Percentiles rank a stretch among this genome's conserved stretches.
These are phyloP conservation scores for Cyclophora albipunctata DNA, from an alignment of 2,888 invertebrate species.

Conservation along the genomic window DNA sequence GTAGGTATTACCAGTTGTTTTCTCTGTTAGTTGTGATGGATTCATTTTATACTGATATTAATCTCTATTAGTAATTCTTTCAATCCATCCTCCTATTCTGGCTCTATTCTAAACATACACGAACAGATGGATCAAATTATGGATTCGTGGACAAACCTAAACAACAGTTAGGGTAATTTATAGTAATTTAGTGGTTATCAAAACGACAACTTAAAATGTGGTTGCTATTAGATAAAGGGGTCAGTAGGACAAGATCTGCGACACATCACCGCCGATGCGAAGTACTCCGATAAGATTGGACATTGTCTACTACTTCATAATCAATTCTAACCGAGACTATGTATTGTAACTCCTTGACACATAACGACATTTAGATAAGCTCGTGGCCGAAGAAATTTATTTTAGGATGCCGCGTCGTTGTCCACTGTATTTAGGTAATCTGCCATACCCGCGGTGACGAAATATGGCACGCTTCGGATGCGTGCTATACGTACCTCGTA, in stretches of 20 bases:
- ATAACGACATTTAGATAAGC: constrained; percentile 24
- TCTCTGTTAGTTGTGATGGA: no score
- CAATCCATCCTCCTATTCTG: no score
- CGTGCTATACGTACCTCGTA: constrained; percentile 21
- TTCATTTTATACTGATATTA: no score
- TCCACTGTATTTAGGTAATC: constrained; percentile 24
- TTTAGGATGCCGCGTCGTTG: constrained; percentile 20
- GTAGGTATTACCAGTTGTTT: no score
- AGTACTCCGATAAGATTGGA: constrained; percentile 33
- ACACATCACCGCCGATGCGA: constrained; percentile 18
- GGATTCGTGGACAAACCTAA: no score
- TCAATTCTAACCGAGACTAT: constrained; percentile 25
- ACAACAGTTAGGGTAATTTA: no score
- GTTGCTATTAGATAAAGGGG: constrained; percentile 35
- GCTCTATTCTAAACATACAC: no score
- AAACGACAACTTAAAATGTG: no score
- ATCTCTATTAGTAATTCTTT: no score
- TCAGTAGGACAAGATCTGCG: constrained; percentile 44
- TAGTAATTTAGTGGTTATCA: no score
- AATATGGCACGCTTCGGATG: constrained; percentile 30
- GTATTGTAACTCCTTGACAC: constrained; percentile 47
- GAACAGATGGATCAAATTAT: no score
- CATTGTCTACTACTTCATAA: constrained; percentile 35
- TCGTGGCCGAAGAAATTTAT: constrained; percentile 20
- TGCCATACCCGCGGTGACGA: constrained; percentile 17